Base-by-base conservation (phyloP, 2,888 invertebrate genomes). In the Drosophila stalkeri region DNA sequence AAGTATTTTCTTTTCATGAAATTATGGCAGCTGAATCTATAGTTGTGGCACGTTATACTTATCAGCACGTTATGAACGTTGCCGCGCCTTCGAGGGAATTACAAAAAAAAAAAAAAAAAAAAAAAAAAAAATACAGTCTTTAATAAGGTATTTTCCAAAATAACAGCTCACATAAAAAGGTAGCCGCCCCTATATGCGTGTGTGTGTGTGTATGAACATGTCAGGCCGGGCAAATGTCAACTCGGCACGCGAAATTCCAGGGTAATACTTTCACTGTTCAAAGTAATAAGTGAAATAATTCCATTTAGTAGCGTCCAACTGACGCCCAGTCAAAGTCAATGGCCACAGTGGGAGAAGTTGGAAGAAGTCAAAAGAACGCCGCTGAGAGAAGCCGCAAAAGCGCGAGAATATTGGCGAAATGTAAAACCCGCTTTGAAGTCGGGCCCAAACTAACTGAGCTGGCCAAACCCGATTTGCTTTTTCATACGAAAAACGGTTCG, bases 191-290 rank as follows among this genome's bases (percentile, higher is more conserved):
- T 64, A 52, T 69, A 72, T 64, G 69, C 71, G 91, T 90, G 6
- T 16, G 37, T 37, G 37, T 39, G 37, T 41, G 82, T 81, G 91
- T 90, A 81, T 6, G 37, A 86, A 91, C 89, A 91, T 91, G 92
- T 91, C 92, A 90, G 89, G 82, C 82, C 78, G 77, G 69, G 80
- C 91, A 89, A 92, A 91, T 92, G 91, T 91, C 92, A 91, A 90
- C 91, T 79, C 78, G 82, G 67, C 91, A 91, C 91, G 91, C 91
- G 89, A 92, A 89, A 90, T 84, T 82, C 84, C 82, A 64, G 59
- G 77, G 81, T 77, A 84, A 80, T 81, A 91, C 91, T 91, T 92
- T 92, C 91, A 89, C 91, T 91, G 75, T 55, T 72, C 77, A 69
- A 77, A 68, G 81, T 88, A 74, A 72, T 79, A 85, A 91, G 77